Conservation (phyloP, 2,888 invertebrate genomes). For the Eilema griseolum region DNA sequence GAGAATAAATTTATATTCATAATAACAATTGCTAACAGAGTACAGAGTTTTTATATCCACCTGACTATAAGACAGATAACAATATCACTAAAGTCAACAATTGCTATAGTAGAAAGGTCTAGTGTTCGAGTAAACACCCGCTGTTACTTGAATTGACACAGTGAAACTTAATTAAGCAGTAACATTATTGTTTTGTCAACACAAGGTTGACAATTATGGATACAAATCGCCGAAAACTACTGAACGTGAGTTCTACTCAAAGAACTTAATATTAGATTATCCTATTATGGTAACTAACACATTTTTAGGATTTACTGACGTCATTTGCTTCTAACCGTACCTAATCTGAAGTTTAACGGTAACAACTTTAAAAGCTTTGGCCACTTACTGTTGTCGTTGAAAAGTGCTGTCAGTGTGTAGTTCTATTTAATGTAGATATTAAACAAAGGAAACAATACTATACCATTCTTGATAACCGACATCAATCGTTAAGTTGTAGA, state of each 20-base stretch:
- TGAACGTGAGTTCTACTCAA: not conserved
- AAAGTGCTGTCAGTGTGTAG: not conserved
- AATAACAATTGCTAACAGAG: not conserved
- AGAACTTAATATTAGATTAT: not conserved
- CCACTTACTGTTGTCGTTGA: not conserved
- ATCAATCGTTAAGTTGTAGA: too few species aligned
- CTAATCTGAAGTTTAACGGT: not conserved
- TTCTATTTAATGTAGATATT: not conserved
- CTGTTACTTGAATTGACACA: slow-evolving; percentile 1
- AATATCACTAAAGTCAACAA: slow-evolving; percentile 1
- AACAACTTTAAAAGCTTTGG: not conserved
- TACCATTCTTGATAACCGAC: not conserved
- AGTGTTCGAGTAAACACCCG: not conserved
- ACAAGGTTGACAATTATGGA: not conserved
- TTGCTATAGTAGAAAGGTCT: not conserved
- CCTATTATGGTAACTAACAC: too few species aligned
- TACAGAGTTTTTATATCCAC: not conserved
- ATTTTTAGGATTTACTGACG: not conserved
- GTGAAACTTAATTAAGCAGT: slow-evolving; percentile 2
- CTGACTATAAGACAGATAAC: not conserved
- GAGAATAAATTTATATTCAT: too few species aligned
- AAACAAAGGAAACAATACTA: too few species aligned
- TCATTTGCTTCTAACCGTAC: not conserved
- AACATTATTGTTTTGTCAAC: slow-evolving; percentile 1
- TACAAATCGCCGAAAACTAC: not conserved